phyloP scores from a whole-genome alignment of 2,113 vertebrate species.

The Istiophorus platypterus region DNA sequence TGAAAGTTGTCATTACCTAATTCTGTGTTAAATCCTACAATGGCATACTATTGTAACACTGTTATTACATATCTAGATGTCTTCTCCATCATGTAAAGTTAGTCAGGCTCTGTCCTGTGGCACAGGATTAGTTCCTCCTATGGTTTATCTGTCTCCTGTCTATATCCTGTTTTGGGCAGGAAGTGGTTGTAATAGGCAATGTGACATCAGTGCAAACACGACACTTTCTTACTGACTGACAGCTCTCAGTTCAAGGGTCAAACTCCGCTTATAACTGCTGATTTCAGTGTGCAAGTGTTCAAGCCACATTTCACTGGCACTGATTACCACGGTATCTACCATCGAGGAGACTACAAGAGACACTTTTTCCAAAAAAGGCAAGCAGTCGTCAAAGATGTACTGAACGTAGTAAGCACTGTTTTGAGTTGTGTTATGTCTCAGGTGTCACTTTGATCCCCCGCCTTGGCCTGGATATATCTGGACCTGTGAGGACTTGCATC shows the following conservation, averaged over 20 bases:
- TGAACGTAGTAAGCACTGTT: neutral
- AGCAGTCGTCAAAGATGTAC: neutral
- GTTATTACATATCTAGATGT: conserved; percentile 3
- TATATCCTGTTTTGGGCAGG: conserved; percentile 40
- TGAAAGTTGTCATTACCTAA: neutral
- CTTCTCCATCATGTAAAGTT: conserved; percentile 28
- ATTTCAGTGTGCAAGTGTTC: conserved; percentile 10
- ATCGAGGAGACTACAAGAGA: neutral
- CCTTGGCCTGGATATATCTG: conserved; percentile 12
- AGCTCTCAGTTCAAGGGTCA: conserved; percentile 50
- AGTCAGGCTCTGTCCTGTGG: neutral
- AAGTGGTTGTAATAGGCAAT: conserved; percentile 18
- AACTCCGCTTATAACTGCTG: conserved; percentile 13
- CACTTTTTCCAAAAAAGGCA: conserved; percentile 2
- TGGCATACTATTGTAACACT: neutral
- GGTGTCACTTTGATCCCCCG: conserved; percentile 1
- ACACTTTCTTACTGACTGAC: conserved; percentile 29
- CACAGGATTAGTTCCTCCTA: conserved; percentile 20
- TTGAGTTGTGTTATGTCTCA: neutral
- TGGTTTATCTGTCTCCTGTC: conserved; percentile 24
- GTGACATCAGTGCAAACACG: conserved; percentile 42
- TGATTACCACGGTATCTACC: neutral
- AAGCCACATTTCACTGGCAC: conserved; percentile 2
- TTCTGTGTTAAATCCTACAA: neutral
- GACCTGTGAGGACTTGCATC: conserved; percentile 26